Evolutionary conservation across 2,113 vertebrate species (phyloP).

Genomic region (Stegostoma tigrinum): DNA sequence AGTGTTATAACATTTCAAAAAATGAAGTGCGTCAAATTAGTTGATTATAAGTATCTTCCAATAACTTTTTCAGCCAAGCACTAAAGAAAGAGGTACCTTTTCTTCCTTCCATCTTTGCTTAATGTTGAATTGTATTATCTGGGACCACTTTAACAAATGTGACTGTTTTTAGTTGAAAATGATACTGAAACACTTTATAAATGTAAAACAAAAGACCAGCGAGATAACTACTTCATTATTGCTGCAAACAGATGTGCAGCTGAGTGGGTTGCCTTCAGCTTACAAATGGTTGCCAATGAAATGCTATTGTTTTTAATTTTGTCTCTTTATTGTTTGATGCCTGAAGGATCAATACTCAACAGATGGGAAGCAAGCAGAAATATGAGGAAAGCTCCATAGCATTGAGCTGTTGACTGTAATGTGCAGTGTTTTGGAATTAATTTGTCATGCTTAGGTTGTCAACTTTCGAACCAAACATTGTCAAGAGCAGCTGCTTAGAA

Average conservation of each 20-base stretch:
- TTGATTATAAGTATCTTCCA: not conserved
- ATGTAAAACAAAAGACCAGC: not conserved
- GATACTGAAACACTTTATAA: not conserved
- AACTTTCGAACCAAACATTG: not conserved
- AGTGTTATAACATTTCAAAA: not conserved
- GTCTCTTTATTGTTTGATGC: not conserved
- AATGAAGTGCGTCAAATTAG: not conserved
- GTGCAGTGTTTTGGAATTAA: not conserved
- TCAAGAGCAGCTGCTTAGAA: not conserved
- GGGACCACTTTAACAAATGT: not conserved
- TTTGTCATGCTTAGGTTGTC: not conserved
- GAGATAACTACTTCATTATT: not conserved
- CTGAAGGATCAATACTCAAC: conserved; percentile 7
- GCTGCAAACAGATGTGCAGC: not conserved
- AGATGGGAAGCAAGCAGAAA: not conserved
- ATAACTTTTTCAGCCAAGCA: not conserved
- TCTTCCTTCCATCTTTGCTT: not conserved
- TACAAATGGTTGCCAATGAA: not conserved
- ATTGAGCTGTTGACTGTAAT: not conserved
- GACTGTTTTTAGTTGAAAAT: not conserved
- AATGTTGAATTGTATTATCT: not conserved
- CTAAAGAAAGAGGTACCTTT: not conserved
- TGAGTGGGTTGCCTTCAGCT: not conserved
- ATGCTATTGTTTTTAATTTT: not conserved
- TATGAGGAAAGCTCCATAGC: not conserved